Evolutionary conservation across 2,797 vertebrate species (phyloP), one percentile per base, ranked within the genome.

Genomic region (Cossypha niveicapilla): DNA sequence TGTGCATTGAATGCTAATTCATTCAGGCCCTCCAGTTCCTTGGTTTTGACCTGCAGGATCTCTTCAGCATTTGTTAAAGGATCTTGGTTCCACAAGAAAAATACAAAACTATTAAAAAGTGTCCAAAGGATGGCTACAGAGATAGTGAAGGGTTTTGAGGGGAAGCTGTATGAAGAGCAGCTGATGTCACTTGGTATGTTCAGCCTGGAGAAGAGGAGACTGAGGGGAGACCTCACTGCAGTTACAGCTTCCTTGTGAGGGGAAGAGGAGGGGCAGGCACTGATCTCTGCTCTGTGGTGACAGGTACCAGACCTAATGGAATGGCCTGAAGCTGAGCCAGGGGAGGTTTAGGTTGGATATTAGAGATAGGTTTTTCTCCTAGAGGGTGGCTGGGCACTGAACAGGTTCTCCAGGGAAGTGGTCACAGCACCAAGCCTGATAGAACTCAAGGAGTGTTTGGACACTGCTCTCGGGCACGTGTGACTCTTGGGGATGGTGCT

Each of bases 141-240:
- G 27, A 25, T 37, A 21, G 35, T 70, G 48, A 50, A 68, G 28
- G 27, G 5, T 9, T 11, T 44, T 28, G 48, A 56, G n/a, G 13
- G 5, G 11, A 56, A 56, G 41, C 18, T 0, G 0, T 32, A 2
- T 15, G 23, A 75, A 3, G 16, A 62, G n/a, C 7, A 13, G 48
- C 16, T 56, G 56, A 75, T 5, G 7, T 12, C 13, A 32, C 48
- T 68, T 62, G 27, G 9, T 62, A 7, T 21, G 19, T 56, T 75
- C 35, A 75, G 48, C n/a, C n/a, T 88, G 42, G 34, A 42, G 18
- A 15, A 74, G 23, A 50, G 18, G 22, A 74, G 27, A 7, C 12
- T 35, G 41, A 81, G 13, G 27, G 3, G 48, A 61, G 12, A 24
- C 35, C n/a, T 42, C 70, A 48, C 0, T 68, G 23, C 14, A 61